Evolutionary conservation across 2,113 vertebrate species (phyloP).

Genomic region (Oreotrochilus melanogaster): DNA sequence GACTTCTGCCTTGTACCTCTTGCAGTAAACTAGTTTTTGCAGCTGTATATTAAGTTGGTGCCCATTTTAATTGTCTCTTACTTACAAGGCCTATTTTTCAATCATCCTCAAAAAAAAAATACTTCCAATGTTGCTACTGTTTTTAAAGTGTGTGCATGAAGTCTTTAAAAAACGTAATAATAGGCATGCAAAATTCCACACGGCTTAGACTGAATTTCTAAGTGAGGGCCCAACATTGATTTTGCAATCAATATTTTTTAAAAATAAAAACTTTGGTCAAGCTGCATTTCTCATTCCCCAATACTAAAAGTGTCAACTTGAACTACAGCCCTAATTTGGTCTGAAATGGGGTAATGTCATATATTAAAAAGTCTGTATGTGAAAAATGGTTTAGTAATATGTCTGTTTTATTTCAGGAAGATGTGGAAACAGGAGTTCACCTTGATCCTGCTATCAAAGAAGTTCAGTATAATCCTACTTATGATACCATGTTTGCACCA

Average conservation of each 20-base stretch:
- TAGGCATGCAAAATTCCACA: not conserved
- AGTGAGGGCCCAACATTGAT: rapidly evolving
- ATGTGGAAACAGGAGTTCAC: constrained; percentile 92
- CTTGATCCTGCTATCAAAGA: constrained; percentile 94
- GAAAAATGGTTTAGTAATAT: not conserved
- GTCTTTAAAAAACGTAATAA: not conserved
- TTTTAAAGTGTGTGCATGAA: not conserved
- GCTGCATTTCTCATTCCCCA: not conserved
- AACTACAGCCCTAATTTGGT: not conserved
- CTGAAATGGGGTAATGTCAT: not conserved
- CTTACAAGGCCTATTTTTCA: not conserved
- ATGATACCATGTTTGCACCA: constrained; percentile 97
- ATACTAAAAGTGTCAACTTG: not conserved
- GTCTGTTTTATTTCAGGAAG: constrained; percentile 83
- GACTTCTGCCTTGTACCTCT: not conserved
- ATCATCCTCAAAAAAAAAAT: not conserved
- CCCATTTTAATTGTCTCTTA: not conserved
- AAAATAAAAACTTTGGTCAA: not conserved
- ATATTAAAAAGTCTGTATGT: not conserved
- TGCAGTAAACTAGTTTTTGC: not conserved
- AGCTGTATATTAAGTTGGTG: not conserved
- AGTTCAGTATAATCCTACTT: constrained; percentile 91
- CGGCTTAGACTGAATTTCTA: not conserved
- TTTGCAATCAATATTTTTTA: not conserved
- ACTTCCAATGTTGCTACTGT: not conserved